Percentiles rank a stretch among this genome's conserved stretches.
These are phyloP conservation scores for Drosophila sp. DNA, from an alignment of 1,140 invertebrate species.

Conservation along the genomic window DNA sequence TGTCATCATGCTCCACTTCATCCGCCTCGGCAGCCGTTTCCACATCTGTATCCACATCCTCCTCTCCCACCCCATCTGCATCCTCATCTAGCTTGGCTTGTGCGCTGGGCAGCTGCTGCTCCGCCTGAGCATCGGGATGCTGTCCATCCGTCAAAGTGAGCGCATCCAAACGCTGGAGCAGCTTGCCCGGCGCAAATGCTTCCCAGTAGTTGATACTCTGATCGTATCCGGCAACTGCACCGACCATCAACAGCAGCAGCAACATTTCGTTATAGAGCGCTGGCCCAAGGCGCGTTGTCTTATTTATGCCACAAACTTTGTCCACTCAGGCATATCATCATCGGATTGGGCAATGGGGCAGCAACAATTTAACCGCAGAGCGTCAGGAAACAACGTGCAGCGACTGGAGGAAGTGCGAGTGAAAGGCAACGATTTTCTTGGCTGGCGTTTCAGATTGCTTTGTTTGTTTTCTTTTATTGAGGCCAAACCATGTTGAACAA, in stretches of 20 bases:
- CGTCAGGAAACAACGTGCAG: constrained; percentile 53
- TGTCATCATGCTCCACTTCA: constrained; percentile 5
- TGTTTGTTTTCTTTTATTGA: constrained; percentile 34
- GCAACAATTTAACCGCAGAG: constrained; percentile 51
- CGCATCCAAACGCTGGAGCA: constrained; percentile 61
- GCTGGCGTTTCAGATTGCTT: constrained; percentile 6
- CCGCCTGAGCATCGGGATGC: neutral
- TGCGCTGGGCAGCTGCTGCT: constrained; percentile 9
- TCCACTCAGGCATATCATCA: constrained; percentile 36
- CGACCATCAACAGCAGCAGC: constrained; percentile 46
- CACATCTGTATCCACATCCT: neutral
- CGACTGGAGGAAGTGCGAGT: constrained; percentile 60
- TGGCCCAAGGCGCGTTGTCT: neutral
- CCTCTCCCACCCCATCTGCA: constrained; percentile 9
- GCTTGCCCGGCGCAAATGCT: constrained; percentile 67
- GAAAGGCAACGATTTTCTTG: constrained; percentile 40
- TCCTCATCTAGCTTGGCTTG: constrained; percentile 45
- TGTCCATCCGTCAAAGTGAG: constrained; percentile 34
- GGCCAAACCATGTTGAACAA: constrained; percentile 52
- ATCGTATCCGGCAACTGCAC: constrained; percentile 51
- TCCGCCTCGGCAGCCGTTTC: constrained; percentile 16
- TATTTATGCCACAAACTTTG: constrained; percentile 32
- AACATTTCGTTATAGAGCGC: constrained; percentile 28
- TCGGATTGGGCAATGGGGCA: constrained; percentile 43
- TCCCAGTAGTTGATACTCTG: constrained; percentile 68